Conservation (phyloP, 2,113 vertebrate genomes). For the Pygoscelis adeliae region DNA sequence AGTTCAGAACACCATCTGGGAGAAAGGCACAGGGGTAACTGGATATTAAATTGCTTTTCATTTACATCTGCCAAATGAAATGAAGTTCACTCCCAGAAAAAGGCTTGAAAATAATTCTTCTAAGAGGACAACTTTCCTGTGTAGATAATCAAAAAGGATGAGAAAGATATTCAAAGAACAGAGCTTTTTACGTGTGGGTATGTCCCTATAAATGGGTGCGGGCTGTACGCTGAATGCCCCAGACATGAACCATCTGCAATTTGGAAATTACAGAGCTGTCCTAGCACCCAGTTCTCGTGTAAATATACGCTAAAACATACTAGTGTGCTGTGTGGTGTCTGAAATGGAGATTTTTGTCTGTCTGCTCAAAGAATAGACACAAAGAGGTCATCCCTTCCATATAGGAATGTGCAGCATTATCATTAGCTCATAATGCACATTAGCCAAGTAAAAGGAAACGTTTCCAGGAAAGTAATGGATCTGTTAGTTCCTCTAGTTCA, state of each 20-base stretch:
- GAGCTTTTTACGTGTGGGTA: background rate
- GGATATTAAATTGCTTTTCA: background rate
- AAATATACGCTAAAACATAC: constrained; percentile 31
- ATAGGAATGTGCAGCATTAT: constrained; percentile 14
- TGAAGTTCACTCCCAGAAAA: background rate
- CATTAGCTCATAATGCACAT: constrained; percentile 24
- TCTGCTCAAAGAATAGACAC: constrained; percentile 24
- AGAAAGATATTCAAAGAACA: background rate
- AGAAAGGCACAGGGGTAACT: background rate
- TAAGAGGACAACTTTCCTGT: background rate
- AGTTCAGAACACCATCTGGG: background rate
- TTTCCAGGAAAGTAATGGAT: constrained; percentile 59
- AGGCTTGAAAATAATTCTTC: background rate
- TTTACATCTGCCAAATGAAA: background rate
- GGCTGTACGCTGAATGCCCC: background rate
- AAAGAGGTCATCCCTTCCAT: constrained; percentile 45
- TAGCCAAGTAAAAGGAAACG: constrained; percentile 53
- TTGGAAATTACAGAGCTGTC: background rate
- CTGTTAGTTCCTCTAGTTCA: constrained; percentile 34
- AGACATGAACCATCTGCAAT: constrained; percentile 56
- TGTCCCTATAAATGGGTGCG: background rate
- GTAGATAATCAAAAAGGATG: background rate
- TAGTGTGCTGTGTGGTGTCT: constrained; percentile 34
- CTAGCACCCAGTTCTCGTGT: constrained; percentile 22
- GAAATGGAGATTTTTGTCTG: constrained; percentile 46